phyloP scores from a whole-genome alignment of 2,113 vertebrate genomes.

The Hucho hucho region DNA sequence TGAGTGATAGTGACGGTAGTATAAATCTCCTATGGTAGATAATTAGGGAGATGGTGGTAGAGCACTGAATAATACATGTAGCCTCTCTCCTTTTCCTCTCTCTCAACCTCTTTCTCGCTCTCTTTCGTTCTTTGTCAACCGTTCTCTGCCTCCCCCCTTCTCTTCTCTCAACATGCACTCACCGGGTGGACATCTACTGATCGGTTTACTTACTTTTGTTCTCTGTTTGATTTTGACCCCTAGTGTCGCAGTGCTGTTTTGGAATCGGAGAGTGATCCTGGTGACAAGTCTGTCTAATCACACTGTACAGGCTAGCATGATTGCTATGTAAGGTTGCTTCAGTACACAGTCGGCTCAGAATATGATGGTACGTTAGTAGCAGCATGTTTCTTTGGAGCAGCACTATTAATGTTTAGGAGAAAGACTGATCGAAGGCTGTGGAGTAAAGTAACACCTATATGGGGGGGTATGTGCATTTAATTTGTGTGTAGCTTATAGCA shows the following conservation, averaged over 20 bases:
- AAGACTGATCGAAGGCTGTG: too few species aligned
- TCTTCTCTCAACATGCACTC: background rate
- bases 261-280: background rate
- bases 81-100: background rate
- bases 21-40: slow-evolving; percentile 5
- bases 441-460: too few species aligned
- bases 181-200: background rate
- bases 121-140: background rate
- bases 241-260: background rate
- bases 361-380: too few species aligned
- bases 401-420: too few species aligned
- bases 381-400: background rate
- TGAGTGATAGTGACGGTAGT: slow-evolving; percentile 42
- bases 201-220: background rate
- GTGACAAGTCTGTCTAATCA: background rate
- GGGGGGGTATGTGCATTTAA: too few species aligned
- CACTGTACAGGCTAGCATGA: too few species aligned
- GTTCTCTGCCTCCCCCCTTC: background rate
- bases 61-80: slow-evolving; percentile 5
- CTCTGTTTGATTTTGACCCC: background rate
- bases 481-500: too few species aligned
- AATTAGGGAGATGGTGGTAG: slow-evolving; percentile 16
- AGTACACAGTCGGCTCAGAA: too few species aligned
- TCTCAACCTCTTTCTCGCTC: background rate
- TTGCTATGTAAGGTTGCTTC: too few species aligned